Percentiles rank a stretch among this genome's conserved stretches.
These are phyloP conservation scores for Leucophora obtusa DNA, from an alignment of 2,888 invertebrate species.

Conservation along the genomic window DNA sequence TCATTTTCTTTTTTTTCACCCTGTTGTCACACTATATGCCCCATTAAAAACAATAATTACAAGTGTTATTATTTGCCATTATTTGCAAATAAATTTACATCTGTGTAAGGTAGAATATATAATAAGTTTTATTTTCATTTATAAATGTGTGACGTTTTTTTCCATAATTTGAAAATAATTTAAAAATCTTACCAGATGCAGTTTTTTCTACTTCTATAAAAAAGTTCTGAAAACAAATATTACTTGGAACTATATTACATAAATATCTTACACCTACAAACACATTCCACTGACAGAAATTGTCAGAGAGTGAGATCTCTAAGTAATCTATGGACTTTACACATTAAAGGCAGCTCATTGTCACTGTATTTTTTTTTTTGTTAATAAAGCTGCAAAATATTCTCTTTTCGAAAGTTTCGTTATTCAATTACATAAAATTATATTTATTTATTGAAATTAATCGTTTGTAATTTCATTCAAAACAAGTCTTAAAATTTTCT, in stretches of 20 bases:
- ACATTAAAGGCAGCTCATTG: not conserved
- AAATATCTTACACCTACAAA: too few relatives aligned
- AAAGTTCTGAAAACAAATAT: conserved; percentile 19
- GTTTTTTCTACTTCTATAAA: conserved; percentile 19
- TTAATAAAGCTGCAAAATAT: too few relatives aligned
- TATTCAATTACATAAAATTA: too few relatives aligned
- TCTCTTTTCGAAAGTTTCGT: too few relatives aligned
- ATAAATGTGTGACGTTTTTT: conserved; percentile 29
- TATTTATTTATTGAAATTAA: too few relatives aligned
- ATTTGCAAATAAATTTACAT: conserved; percentile 11
- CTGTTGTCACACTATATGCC: not conserved
- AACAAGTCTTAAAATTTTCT: too few relatives aligned
- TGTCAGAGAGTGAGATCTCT: too few relatives aligned
- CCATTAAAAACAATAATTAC: conserved; percentile 38
- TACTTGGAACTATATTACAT: too few relatives aligned
- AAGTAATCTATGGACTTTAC: too few relatives aligned
- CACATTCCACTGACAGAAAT: too few relatives aligned
- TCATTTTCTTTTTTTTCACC: not conserved
- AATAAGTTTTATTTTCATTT: not conserved
- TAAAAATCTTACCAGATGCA: not conserved
- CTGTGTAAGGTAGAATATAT: conserved; percentile 17
- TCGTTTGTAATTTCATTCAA: too few relatives aligned
- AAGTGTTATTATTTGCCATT: conserved; percentile 1
- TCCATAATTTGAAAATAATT: not conserved
- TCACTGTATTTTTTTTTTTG: too few relatives aligned